Evolutionary conservation across 2,797 vertebrate genomes (phyloP).

Genomic region (Hozukius guyotensis): DNA sequence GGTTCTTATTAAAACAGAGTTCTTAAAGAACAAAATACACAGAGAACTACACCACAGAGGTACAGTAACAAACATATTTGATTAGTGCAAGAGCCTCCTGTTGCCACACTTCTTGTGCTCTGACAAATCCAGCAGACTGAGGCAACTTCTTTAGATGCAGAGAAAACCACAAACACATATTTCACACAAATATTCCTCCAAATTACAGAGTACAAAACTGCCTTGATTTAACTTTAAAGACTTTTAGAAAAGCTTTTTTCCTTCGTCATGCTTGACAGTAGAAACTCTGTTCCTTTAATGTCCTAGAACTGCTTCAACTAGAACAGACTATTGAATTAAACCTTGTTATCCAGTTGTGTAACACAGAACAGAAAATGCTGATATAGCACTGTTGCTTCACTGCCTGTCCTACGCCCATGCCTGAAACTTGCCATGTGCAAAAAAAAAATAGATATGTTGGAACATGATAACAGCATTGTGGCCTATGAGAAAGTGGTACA

Average conservation of each 20-base stretch:
- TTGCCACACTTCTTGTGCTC: neutral
- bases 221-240: neutral
- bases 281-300: neutral
- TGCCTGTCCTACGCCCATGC: neutral
- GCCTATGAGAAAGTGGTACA: neutral
- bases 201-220: neutral
- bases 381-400: conserved; percentile 23
- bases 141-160: neutral
- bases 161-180: neutral
- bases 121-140: neutral
- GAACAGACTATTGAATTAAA: conserved; percentile 34
- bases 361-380: conserved; percentile 40
- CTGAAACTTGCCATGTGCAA: neutral
- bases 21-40: neutral
- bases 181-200: neutral
- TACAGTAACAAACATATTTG: neutral
- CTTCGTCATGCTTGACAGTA: neutral
- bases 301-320: neutral
- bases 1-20: neutral
- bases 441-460: neutral
- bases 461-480: neutral
- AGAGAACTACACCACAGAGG: neutral
- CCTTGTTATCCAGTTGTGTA: conserved; percentile 49
- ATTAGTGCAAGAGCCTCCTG: conserved; percentile 8
- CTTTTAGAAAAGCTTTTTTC: neutral